phyloP scores from a whole-genome alignment of 2,888 invertebrate species.

The Pyrochroa serraticornis region DNA sequence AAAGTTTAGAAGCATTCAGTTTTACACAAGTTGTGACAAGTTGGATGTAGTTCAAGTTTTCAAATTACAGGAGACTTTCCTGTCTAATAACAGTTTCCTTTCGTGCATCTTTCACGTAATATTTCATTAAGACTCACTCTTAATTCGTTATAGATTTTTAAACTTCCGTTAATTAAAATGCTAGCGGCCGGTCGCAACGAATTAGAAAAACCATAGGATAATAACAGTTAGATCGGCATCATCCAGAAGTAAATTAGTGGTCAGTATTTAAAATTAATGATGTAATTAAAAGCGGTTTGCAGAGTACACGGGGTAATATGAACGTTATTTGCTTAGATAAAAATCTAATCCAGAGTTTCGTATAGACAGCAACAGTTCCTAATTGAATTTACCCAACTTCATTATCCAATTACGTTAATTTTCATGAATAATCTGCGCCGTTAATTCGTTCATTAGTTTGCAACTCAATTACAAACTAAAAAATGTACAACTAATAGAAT shows the following conservation, averaged over 20 bases:
- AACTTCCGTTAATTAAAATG: neutral
- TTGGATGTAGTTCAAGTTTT: slow-evolving; percentile 11
- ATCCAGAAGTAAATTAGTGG: neutral
- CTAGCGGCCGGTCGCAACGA: too few relatives aligned
- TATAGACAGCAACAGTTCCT: slow-evolving; percentile 39
- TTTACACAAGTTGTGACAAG: slow-evolving; percentile 15
- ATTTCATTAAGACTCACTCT: neutral
- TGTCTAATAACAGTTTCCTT: neutral
- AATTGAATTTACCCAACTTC: slow-evolving; percentile 41
- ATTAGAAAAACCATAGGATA: neutral
- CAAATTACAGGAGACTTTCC: neutral
- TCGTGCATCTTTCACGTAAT: neutral
- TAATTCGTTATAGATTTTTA: neutral
- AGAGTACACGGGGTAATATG: too few relatives aligned
- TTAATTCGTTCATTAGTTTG: slow-evolving; percentile 44
- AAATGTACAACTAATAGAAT: slow-evolving; percentile 33
- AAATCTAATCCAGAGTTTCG: slow-evolving; percentile 11
- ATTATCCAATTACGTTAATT: slow-evolving; percentile 46
- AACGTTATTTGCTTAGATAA: slow-evolving; percentile 3
- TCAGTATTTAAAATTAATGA: too few relatives aligned
- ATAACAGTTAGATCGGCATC: neutral
- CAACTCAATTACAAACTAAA: slow-evolving; percentile 37
- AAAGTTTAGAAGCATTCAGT: slow-evolving; percentile 8
- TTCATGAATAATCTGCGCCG: slow-evolving; percentile 44
- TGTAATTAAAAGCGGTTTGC: too few relatives aligned